A percentile compares a stretch with the other conserved stretches of the same genome.
These are phyloP conservation scores for Huso huso DNA, from an alignment of 2,797 vertebrate species.

Conservation along the genomic window DNA sequence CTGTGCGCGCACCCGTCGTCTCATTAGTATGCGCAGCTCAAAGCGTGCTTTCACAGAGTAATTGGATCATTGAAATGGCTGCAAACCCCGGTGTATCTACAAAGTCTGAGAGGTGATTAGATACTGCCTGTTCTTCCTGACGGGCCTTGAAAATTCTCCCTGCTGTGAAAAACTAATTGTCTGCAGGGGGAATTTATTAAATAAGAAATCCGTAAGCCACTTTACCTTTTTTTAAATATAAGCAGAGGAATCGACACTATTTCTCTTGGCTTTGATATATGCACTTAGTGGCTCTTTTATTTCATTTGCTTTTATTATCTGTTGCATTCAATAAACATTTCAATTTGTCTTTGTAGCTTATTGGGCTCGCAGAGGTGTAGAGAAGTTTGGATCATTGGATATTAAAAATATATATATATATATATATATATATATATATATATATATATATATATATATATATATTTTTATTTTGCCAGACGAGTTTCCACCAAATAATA, in stretches of 20 bases:
- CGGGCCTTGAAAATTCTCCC: conserved; percentile 68
- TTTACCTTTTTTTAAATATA: conserved; percentile 56
- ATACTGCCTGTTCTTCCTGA: conserved; percentile 61
- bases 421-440: background rate
- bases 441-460: background rate
- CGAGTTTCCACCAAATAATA: conserved; percentile 5
- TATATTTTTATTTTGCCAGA: conserved; percentile 5
- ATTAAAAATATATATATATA: background rate
- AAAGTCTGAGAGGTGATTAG: conserved; percentile 68
- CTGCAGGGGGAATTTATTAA: conserved; percentile 72
- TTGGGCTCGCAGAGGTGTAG: background rate
- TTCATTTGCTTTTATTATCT: conserved; percentile 25
- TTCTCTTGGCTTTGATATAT: conserved; percentile 53
- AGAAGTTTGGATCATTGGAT: background rate
- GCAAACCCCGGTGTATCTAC: conserved; percentile 63
- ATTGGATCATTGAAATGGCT: conserved; percentile 69
- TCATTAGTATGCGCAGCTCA: conserved; percentile 67
- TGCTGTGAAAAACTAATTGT: conserved; percentile 77
- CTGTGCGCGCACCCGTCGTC: conserved; percentile 41
- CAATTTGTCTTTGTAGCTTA: conserved; percentile 17
- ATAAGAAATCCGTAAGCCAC: conserved; percentile 69
- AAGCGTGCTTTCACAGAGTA: conserved; percentile 59
- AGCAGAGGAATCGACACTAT: conserved; percentile 52
- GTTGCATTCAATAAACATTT: conserved; percentile 32
- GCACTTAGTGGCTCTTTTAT: conserved; percentile 39